These are phyloP conservation scores for Dascillus cervinus DNA, from an alignment of 2,888 invertebrate genomes.

Conservation along the genomic window DNA sequence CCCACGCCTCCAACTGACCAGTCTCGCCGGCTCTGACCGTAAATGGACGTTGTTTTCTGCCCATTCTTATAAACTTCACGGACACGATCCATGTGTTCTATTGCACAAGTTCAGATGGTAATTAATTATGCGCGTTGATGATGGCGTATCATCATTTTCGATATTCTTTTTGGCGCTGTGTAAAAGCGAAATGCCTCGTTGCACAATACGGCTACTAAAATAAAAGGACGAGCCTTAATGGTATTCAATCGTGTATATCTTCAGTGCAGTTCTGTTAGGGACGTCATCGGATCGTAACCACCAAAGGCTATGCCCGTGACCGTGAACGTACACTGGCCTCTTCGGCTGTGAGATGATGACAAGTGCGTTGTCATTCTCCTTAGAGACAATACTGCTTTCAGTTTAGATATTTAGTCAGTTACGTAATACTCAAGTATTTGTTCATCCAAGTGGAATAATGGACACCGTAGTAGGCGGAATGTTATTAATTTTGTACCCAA, in stretches of 20 bases:
- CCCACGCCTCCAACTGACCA: slow-evolving; percentile 11
- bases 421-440: slow-evolving; percentile 4
- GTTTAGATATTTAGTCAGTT: slow-evolving; percentile 5
- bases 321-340: slow-evolving; percentile 7
- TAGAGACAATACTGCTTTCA: slow-evolving; percentile 9
- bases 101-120: slow-evolving; percentile 10
- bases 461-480: no score
- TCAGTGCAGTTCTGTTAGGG: no score
- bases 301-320: slow-evolving; percentile 8
- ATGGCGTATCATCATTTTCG: no score
- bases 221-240: no score
- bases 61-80: slow-evolving; percentile 7
- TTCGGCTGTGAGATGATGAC: slow-evolving; percentile 6
- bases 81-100: slow-evolving; percentile 7
- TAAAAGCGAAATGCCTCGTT: no score
- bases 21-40: slow-evolving; percentile 11
- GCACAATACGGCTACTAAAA: no score
- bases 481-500: no score
- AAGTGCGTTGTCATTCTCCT: slow-evolving; percentile 10
- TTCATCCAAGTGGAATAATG: no score
- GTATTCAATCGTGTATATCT: no score
- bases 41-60: slow-evolving; percentile 10
- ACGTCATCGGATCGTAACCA: slow-evolving; percentile 9
- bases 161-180: no score
- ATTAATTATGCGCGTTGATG: slow-evolving; percentile 9